These are phyloP conservation scores for Aquatica leii DNA, from an alignment of 2,888 invertebrate species.

Conservation along the genomic window DNA sequence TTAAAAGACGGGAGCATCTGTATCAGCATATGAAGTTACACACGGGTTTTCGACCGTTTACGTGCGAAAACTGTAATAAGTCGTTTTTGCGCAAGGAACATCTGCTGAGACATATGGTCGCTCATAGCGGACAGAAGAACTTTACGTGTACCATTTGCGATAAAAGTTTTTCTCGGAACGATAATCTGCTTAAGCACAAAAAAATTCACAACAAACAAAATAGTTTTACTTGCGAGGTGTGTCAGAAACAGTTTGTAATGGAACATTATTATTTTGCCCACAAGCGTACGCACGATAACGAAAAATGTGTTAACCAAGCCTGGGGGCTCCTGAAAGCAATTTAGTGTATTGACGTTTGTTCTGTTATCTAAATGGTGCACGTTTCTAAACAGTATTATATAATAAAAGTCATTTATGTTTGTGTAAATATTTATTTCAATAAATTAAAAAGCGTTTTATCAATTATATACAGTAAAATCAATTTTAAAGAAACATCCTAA, in stretches of 20 bases:
- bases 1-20: conserved; percentile 74
- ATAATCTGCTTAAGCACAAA: conserved; percentile 68
- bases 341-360: too few species aligned
- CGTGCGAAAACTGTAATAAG: conserved; percentile 71
- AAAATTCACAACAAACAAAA: conserved; percentile 66
- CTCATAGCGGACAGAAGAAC: conserved; percentile 74
- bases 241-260: conserved; percentile 72
- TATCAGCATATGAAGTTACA: conserved; percentile 74
- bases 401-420: too few species aligned
- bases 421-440: too few species aligned
- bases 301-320: conserved; percentile 41
- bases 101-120: conserved; percentile 70
- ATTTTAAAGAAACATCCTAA: too few species aligned
- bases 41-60: conserved; percentile 72
- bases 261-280: conserved; percentile 74
- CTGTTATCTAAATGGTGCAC: conserved; percentile 45
- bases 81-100: conserved; percentile 76
- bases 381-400: not conserved
- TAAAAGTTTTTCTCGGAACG: conserved; percentile 63
- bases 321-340: conserved; percentile 46
- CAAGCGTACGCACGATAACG: conserved; percentile 63
- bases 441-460: too few species aligned
- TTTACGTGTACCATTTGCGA: conserved; percentile 70
- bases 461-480: too few species aligned
- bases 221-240: conserved; percentile 70